Evolutionary conservation across 2,797 vertebrate species (phyloP), one percentile per base, ranked within the genome.

Genomic region (Odontamblyopus rebecca): DNA sequence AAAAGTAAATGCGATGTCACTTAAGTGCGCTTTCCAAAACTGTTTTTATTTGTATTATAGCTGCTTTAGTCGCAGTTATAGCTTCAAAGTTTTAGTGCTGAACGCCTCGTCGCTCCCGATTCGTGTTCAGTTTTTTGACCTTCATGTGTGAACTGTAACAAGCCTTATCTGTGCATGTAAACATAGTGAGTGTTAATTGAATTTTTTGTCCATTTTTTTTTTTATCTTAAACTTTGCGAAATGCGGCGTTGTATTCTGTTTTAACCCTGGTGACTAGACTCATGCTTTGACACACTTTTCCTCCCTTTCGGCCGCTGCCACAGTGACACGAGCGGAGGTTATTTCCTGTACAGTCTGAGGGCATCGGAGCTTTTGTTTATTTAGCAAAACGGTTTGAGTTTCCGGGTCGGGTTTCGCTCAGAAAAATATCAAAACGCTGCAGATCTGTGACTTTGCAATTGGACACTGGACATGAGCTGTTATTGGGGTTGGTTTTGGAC

Each of bases 401-500:
- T 68, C 30, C 56, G 1, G 62, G 18, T 63, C 0, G 63, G 9
- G 38, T 73, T 64, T 71, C 48, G 63, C 35, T 18, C 4, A 51
- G 30, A 57, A 61, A 23, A 66, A 66, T 51, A 9, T 15, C 16
- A 38, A 77, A 62, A 0, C 15, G 5, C 2, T 5, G 35, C 12
- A 35, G 8, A 62, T 62, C 7, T 44, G 4, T 56, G 23, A 16
- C 23, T 6, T 67, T 70, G 69, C 26, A 71, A 3, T 6, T n/a
- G 15, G 9, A 69, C 27, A 23, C 32, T 41, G 53, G 23, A 62
- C 44, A 48, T 16, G 61, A 29, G 50, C 54, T 35, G 29, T 54
- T 12, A 60, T 64, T 1, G 3, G 38, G 38, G 41, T 32, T 63
- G 70, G 61, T 61, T n/a, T 74, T 78, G 71, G 30, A 38, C 75